phyloP scores from a whole-genome alignment of 2,888 invertebrate genomes.

The Drosophila cyrtoloma region DNA sequence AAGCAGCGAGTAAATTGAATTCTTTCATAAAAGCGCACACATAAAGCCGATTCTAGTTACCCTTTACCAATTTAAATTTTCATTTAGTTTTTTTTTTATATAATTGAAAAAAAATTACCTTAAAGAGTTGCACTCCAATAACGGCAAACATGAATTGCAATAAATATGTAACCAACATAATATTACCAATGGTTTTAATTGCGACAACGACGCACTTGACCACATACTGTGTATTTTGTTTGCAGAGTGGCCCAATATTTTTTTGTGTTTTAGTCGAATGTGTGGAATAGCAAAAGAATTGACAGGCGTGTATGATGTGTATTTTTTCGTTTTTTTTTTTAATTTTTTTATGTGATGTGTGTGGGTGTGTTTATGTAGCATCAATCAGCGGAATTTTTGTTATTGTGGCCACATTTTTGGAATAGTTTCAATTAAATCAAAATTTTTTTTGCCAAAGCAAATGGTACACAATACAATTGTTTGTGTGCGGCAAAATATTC shows the following conservation, averaged over 20 bases:
- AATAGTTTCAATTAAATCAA: slow-evolving; percentile 66
- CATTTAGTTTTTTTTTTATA: slow-evolving; percentile 48
- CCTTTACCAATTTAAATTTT: slow-evolving; percentile 58
- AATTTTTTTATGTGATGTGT: slow-evolving; percentile 23
- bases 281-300: slow-evolving; percentile 47
- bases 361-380: slow-evolving; percentile 54
- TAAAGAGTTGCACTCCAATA: slow-evolving; percentile 99
- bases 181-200: slow-evolving; percentile 99
- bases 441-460: slow-evolving; percentile 49
- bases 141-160: slow-evolving; percentile 99
- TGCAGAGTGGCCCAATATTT: slow-evolving; percentile 54
- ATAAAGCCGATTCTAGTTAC: slow-evolving; percentile 67
- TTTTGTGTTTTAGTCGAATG: slow-evolving; percentile 21
- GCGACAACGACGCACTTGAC: slow-evolving; percentile 99
- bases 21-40: slow-evolving; percentile 67
- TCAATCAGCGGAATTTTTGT: slow-evolving; percentile 54
- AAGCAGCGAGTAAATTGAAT: slow-evolving; percentile 51
- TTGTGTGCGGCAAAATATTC: slow-evolving; percentile 56
- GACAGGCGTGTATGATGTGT: slow-evolving; percentile 46
- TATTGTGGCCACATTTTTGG: slow-evolving; percentile 62
- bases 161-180: slow-evolving; percentile 99
- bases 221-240: slow-evolving; percentile 92
- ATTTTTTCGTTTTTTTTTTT: slow-evolving; percentile 24
- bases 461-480: slow-evolving; percentile 40
- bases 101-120: slow-evolving; percentile 86